Evolutionary conservation across 2,113 vertebrate species (phyloP), one percentile per base, ranked within the genome.

Genomic region (Raja brachyura): DNA sequence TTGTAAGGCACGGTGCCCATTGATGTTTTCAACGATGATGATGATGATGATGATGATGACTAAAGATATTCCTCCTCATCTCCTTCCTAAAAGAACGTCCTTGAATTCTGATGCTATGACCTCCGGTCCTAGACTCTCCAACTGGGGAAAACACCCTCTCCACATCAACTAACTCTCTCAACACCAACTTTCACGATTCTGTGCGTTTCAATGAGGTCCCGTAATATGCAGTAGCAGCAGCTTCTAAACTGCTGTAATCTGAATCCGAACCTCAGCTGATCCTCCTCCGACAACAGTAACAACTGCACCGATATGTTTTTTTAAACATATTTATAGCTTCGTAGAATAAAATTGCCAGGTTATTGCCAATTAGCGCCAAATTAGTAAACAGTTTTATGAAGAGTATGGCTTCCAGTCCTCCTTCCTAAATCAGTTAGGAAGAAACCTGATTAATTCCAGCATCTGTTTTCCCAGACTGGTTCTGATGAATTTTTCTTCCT

Each of bases 351-450:
- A 88, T 66, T 88, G 83, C 63, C 61, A 63, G 63, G 59, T 88
- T 88, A 88, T 66, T 88, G 83, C 83, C 83, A 63, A 88, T 88
- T 88, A 88, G 59, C 8, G 59, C 13, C 28, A 88, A 88, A 88
- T 88, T 63, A 63, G 83, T 33, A 88, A 88, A 88, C n/a, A 63
- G 28, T 66, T 88, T 63, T 66, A 33, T 63, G 59, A 61, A 66
- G 59, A 31, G 83, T 88, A 33, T 61, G 31, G 59, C 56, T 88
- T 88, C 83, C 59, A 31, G 28, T 18, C 13, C 61, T 88, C 83
- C 59, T 88, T 88, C 83, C 59, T 88, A 88, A 66, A 31, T 88
- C 83, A 88, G 83, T 88, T 88, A 66, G 59, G n/a, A 59, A 61
- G 25, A 66, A 88, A n/a, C 59, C n/a, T 88, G 83, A 88, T 88